phyloP scores from a whole-genome alignment of 2,797 vertebrate genomes.

The Manis javanica region DNA sequence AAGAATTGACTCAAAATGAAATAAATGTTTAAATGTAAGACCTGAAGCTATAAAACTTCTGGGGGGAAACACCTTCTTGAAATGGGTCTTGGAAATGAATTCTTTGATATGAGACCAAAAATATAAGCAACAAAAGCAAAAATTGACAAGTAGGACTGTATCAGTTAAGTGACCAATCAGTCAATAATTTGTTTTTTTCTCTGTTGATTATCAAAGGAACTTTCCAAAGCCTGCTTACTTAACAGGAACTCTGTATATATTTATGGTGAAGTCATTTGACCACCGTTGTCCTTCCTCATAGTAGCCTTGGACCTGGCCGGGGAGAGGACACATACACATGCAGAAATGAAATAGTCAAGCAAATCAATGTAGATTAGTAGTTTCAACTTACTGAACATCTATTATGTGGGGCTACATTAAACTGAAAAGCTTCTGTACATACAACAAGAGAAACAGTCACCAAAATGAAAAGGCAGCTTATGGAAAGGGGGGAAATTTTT shows the following conservation, averaged over 20 bases:
- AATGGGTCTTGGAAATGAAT: not conserved
- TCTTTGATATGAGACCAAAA: not conserved
- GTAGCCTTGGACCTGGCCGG: not conserved
- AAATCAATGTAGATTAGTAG: not conserved
- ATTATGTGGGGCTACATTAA: not conserved
- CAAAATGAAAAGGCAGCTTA: not conserved
- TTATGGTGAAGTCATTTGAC: not conserved
- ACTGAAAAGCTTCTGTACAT: not conserved
- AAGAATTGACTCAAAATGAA: not conserved
- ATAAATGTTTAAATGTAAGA: conserved; percentile 26
- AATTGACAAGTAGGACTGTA: not conserved
- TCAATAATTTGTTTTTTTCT: not conserved
- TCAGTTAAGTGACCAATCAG: not conserved
- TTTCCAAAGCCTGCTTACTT: not conserved
- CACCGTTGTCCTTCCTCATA: not conserved
- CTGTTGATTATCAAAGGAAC: not conserved
- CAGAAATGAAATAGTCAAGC: not conserved
- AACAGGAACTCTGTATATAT: not conserved
- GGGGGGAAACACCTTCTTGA: not conserved
- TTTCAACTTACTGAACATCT: not conserved
- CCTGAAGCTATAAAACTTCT: not conserved
- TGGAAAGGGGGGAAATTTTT: not conserved
- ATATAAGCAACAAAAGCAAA: not conserved
- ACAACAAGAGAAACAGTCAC: not conserved
- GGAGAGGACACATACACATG: not conserved